phyloP scores from a whole-genome alignment of 1,140 invertebrate genomes.

The Pristionchus pacificus region DNA sequence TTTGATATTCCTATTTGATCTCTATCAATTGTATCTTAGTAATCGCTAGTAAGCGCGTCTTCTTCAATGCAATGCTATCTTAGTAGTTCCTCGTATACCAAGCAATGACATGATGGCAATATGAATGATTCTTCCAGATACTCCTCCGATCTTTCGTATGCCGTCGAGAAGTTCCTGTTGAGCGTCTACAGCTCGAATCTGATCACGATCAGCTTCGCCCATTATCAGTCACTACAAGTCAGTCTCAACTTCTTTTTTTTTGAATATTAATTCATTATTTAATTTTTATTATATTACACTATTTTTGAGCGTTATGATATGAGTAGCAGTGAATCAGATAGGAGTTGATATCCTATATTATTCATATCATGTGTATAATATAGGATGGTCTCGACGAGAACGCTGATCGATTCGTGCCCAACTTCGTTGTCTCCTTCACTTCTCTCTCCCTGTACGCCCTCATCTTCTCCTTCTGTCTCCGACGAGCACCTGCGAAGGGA shows the following conservation, averaged over 20 bases:
- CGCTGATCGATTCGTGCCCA: conserved; percentile 54
- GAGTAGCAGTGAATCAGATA: no score
- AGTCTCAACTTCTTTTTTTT: conserved; percentile 4
- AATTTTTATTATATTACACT: no score
- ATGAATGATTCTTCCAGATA: conserved; percentile 26
- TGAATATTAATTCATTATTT: no score
- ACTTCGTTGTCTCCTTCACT: conserved; percentile 53
- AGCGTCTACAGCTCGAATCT: conserved; percentile 48
- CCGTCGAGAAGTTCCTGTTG: conserved; percentile 50
- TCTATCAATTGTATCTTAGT: no score
- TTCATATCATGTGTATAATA: conserved; percentile 2
- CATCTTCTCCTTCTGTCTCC: conserved; percentile 39
- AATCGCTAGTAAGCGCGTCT: no score
- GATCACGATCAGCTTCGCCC: conserved; percentile 52
- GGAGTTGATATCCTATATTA: background rate
- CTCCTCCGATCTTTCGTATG: conserved; percentile 56
- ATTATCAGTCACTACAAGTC: conserved; percentile 52
- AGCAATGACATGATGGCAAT: no score
- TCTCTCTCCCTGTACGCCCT: conserved; percentile 47
- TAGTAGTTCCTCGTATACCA: no score
- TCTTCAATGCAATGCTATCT: no score
- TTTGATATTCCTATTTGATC: no score
- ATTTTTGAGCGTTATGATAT: no score
- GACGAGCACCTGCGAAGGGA: conserved; percentile 3
- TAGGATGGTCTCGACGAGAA: conserved; percentile 56